phyloP scores from a whole-genome alignment of 2,797 vertebrate genomes.

The Fistularia tabacaria region DNA sequence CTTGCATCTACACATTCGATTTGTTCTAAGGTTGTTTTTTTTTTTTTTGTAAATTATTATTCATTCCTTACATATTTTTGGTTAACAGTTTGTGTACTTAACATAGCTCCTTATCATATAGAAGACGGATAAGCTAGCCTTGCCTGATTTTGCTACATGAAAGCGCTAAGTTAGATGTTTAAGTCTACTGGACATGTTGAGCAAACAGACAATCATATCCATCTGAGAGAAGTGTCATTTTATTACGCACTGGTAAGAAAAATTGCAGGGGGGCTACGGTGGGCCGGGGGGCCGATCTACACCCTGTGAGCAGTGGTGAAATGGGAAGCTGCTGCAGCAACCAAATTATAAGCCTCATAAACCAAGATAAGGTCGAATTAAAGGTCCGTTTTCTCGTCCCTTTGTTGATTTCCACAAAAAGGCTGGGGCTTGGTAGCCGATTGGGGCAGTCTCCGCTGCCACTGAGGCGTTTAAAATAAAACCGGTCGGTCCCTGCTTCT shows the following conservation, averaged over 20 bases:
- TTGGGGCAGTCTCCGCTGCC: constrained; percentile 2
- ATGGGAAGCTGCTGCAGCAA: constrained; percentile 19
- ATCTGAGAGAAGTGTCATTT: constrained; percentile 6
- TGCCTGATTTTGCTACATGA: no score
- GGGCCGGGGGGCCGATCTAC: constrained; percentile 18
- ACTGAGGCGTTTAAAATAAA: constrained; percentile 15
- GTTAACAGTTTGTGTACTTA: no score
- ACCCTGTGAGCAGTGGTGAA: constrained; percentile 21
- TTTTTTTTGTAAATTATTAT: no score
- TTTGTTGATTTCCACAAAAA: constrained; percentile 14
- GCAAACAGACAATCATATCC: no score
- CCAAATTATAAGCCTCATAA: constrained; percentile 39
- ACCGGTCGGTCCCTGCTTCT: constrained; percentile 11
- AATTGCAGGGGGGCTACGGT: no score
- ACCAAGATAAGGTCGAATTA: constrained; percentile 35
- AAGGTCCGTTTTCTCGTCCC: constrained; percentile 1
- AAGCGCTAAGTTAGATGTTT: no score
- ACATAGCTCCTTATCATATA: no score
- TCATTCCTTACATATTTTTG: no score
- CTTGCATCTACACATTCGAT: no score
- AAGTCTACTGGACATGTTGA: no score
- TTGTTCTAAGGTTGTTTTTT: no score
- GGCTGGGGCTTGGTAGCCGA: background rate
- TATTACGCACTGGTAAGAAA: constrained; percentile 13
- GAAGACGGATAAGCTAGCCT: no score